phyloP scores from a whole-genome alignment of 1,140 invertebrate genomes.

The Pentalonia nigronervosa region DNA sequence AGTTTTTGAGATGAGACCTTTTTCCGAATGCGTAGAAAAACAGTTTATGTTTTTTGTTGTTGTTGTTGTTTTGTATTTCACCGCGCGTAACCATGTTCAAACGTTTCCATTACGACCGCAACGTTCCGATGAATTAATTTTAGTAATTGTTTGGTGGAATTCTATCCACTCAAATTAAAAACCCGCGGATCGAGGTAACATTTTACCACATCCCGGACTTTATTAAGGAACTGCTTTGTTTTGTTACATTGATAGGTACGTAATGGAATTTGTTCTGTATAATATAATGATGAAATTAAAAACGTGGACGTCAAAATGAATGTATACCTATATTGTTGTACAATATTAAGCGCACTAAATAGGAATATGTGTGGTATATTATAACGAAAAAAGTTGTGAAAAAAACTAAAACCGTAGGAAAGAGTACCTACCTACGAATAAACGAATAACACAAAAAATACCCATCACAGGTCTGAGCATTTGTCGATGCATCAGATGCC shows the following conservation, averaged over 20 bases:
- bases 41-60: constrained; percentile 7
- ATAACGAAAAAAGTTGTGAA: too few relatives aligned
- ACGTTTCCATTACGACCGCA: constrained; percentile 31
- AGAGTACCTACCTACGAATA: too few relatives aligned
- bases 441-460: too few relatives aligned
- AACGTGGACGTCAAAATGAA: background rate
- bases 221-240: background rate
- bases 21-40: background rate
- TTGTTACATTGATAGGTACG: background rate
- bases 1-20: background rate
- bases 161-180: background rate
- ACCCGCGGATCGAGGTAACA: background rate
- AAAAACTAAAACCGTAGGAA: too few relatives aligned
- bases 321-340: background rate
- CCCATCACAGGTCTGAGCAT: too few relatives aligned
- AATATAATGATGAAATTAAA: background rate
- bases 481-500: too few relatives aligned
- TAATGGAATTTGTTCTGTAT: background rate
- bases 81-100: background rate
- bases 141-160: background rate
- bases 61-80: background rate
- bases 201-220: background rate
- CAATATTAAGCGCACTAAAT: background rate
- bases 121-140: background rate
- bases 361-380: too few relatives aligned